Base-by-base conservation (phyloP, 2,113 vertebrate genomes). In the Castor canadensis region DNA sequence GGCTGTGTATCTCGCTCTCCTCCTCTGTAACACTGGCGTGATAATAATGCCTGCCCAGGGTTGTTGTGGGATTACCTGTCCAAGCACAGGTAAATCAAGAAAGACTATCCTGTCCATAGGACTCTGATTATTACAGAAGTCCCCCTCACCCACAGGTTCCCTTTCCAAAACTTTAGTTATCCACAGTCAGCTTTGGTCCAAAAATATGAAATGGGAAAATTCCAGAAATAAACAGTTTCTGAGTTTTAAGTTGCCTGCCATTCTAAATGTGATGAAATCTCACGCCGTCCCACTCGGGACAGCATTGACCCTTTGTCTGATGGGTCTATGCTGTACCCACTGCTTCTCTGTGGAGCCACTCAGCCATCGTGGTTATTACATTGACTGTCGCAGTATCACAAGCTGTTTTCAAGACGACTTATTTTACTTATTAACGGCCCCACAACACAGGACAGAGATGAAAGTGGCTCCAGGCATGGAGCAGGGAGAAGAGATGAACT, bases 81-180 rank as follows among this genome's bases (percentile, higher is more conserved):
- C 5, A 45, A 62, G 49, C 49, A 4, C 43, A 56, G 28, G 28
- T 9, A 26, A 16, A 19, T 16, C 3, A 1, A 20, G 13, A 1
- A 2, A 30, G 30, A 47, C 4, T 8, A 0, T 24, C 19, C 0
- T 43, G 10, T 38, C 43, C 11, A 15, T 45, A 3, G 16, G 43
- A 3, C 16, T 49, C 22, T 58, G 35, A 3, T 40, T n/a, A 54
- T 10, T 64, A 22, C 30, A 54, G 54, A 52, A 54, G n/a, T n/a
- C 45, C 12, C 43, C 58, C 40, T 56, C 40, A 3, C 71, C 38
- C 38, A 66, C 24, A 9, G 45, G 40, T 62, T 89, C 24, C 45
- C 26, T 47, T 66, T 47, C 38, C 38, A 13, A 7, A n/a, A 24
- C 17, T 75, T 94, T 26, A 26, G 8, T 38, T 83, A 17, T n/a